Base-by-base conservation (phyloP, 1,140 invertebrate genomes). In the Caenorhabditis inopinata region DNA sequence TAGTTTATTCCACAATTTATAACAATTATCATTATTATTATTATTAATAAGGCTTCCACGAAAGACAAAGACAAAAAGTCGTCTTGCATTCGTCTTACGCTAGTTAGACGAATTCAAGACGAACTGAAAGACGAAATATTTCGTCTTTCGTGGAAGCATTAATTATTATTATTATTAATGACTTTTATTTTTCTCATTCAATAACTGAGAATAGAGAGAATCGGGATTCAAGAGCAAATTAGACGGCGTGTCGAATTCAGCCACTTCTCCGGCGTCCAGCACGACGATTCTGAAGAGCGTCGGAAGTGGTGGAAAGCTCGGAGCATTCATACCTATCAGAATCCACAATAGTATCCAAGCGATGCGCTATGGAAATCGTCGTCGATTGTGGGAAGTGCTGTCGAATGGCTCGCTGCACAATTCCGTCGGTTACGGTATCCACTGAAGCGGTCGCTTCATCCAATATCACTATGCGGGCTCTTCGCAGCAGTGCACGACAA, bases 371-470 rank as follows among this genome's bases (percentile, higher is more conserved):
- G 3, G 77, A 48, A 21, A 78, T 62, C 1, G 49, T 62, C 0
- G 77, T 78, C 14, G 77, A 48, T 42, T 46, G 12, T n/a, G 77
- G 49, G 53, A 78, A 78, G n/a, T 78, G 49, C 29, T 78, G 29
- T 51, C 77, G 47, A 23, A 78, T 51, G 7, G 53, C 77, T 38
- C 46, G 25, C 18, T 78, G 77, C 6, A 78, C 77, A 21, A 62
- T 46, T 42, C 46, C 49, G 21, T 78, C 77, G 32, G 77, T 78
- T 27, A 73, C 51, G 18, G 49, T 48, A 45, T 78, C 77, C 11
- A 78, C 77, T 9, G 77, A 78, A 45, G 77, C 77, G 7, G 77
- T 78, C 7, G 77, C 77, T 18, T 78, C 77, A 29, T 78, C 77
- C 3, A 78, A 47, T 7, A 78, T 62, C 5, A 78, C 38, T 23